Conservation (phyloP, 1,140 invertebrate species). For the Sminthurides bifidus region DNA sequence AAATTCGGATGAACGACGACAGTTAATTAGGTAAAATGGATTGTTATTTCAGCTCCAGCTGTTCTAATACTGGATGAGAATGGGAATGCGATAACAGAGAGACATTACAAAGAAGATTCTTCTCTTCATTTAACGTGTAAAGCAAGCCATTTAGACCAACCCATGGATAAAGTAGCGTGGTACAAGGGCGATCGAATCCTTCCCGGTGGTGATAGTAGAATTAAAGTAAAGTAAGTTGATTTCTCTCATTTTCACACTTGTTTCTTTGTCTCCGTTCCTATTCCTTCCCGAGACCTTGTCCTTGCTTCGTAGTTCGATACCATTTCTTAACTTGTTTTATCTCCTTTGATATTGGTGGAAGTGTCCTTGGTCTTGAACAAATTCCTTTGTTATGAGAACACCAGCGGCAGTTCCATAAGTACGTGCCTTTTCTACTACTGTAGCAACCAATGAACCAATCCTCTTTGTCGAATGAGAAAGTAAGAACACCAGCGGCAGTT, state of each 20-base stretch:
- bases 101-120: conserved; percentile 56
- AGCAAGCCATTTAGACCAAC: conserved; percentile 39
- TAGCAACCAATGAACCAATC: no score
- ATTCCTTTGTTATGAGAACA: neutral
- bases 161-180: conserved; percentile 26
- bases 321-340: neutral
- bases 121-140: conserved; percentile 55
- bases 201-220: conserved; percentile 27
- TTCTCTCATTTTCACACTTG: neutral
- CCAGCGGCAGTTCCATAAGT: no score
- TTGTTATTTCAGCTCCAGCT: conserved; percentile 45
- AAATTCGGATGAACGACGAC: no score
- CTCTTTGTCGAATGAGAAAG: no score
- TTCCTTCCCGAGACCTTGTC: neutral
- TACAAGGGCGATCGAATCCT: conserved; percentile 24
- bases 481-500: neutral
- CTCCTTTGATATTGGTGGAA: neutral
- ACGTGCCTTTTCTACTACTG: no score
- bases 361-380: conserved; percentile 8
- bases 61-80: conserved; percentile 54
- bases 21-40: neutral
- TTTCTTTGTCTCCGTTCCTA: neutral
- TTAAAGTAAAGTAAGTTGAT: conserved; percentile 31
- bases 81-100: conserved; percentile 50
- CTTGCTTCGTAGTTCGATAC: neutral